Base-by-base conservation (phyloP, 2,888 invertebrate species). In the Drosophila sordidula region DNA sequence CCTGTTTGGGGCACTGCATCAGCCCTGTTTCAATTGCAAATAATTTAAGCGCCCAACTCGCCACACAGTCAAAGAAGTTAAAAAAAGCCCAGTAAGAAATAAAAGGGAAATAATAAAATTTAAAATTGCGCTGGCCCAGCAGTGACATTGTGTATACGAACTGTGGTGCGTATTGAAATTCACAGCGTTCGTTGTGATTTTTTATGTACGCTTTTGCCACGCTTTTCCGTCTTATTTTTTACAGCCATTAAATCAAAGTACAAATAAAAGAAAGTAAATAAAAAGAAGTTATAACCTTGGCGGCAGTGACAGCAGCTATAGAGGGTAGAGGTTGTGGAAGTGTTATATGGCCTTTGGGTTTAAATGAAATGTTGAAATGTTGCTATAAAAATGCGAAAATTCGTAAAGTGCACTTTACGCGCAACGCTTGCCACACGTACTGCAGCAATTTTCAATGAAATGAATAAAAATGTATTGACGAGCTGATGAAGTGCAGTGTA, bases 361-460 rank as follows among this genome's bases (percentile, higher is more conserved):
- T 59, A 87, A 84, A 76, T 78, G 74, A 80, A 84, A 76, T 63
- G 75, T 80, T 63, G 64, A 72, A 86, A 87, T 84, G 76, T 59
- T 81, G 68, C 71, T 87, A 87, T 89, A 89, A 85, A 85, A 89
- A 72, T 73, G 87, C 82, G 85, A 72, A 79, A 89, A 87, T 89
- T 89, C 79, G 89, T 71, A 82, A 89, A 89, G 87, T 89, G 85
- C 87, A 75, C 65, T 78, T 78, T 75, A 75, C 55, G 64, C 56
- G 42, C 16, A 26, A 22, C 38, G 50, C 47, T 52, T 41, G 44
- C 45, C 44, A 52, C 25, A 50, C 39, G 34, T 38, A 32, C 52
- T 25, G 29, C 42, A 66, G 38, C 25, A 54, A 46, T 58, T 46
- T 59, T 52, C 55, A 72, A 73, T 57, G 44, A 46, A 66, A 50